Evolutionary conservation across 2,888 invertebrate genomes (phyloP).

Genomic region (Spilarctia lutea): DNA sequence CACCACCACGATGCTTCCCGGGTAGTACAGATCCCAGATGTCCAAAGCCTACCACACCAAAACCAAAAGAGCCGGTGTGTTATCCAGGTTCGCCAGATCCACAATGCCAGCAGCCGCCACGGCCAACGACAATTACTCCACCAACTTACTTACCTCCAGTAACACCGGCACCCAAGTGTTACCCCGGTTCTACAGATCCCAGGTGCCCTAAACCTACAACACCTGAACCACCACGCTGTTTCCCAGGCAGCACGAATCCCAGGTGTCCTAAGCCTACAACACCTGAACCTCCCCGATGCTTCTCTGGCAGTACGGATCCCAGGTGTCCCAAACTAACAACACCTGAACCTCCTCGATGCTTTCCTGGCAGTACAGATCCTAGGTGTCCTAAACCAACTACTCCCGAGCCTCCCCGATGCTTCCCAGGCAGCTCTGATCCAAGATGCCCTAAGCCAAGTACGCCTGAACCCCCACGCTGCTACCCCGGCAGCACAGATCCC

Average conservation of each 20-base stretch:
- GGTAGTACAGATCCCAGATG: slow-evolving; percentile 59
- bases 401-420: slow-evolving; percentile 35
- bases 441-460: slow-evolving; percentile 53
- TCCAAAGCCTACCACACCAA: slow-evolving; percentile 53
- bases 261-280: slow-evolving; percentile 62
- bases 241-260: slow-evolving; percentile 49
- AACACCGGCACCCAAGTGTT: too few relatives aligned
- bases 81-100: too few relatives aligned
- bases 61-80: too few relatives aligned
- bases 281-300: slow-evolving; percentile 49
- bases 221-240: slow-evolving; percentile 47
- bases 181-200: slow-evolving; percentile 52
- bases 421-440: slow-evolving; percentile 30
- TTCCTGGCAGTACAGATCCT: slow-evolving; percentile 60
- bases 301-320: slow-evolving; percentile 61
- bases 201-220: slow-evolving; percentile 33
- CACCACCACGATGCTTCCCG: slow-evolving; percentile 50
- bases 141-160: too few relatives aligned
- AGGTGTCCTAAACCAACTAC: slow-evolving; percentile 56
- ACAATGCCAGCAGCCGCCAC: too few relatives aligned
- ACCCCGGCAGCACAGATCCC: slow-evolving; percentile 48
- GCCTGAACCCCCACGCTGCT: slow-evolving; percentile 47
- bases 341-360: slow-evolving; percentile 53
- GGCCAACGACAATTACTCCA: too few relatives aligned
- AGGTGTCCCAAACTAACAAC: slow-evolving; percentile 56